Conservation (phyloP, 2,888 invertebrate species). For the Nasonia oneida region DNA sequence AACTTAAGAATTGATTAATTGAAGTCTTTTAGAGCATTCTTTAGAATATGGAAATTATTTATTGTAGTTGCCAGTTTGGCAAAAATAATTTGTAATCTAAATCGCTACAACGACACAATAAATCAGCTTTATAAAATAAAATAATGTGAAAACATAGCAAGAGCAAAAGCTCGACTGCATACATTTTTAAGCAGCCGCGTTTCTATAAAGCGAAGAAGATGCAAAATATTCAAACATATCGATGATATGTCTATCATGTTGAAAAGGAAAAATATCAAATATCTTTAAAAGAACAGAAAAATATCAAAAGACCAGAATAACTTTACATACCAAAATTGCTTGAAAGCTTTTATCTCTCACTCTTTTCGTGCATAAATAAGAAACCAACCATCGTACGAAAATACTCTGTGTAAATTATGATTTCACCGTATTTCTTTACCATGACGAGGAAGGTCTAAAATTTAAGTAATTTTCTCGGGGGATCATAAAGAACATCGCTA, state of each 20-base stretch:
- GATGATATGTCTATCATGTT: conserved; percentile 16
- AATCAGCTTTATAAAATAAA: no score
- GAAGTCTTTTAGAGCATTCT: no score
- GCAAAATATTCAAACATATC: conserved; percentile 8
- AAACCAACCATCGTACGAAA: not conserved
- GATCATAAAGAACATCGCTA: not conserved
- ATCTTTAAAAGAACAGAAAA: not conserved
- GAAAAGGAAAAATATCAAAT: not conserved
- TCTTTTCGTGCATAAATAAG: conserved; percentile 20
- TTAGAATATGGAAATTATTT: no score
- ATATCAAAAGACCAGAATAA: not conserved
- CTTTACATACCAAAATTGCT: not conserved
- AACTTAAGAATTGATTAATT: no score
- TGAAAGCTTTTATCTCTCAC: not conserved
- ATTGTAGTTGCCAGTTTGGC: no score
- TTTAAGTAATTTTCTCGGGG: not conserved
- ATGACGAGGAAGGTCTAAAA: not conserved
- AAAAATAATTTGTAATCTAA: no score
- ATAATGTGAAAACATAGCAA: no score
- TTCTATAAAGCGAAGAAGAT: conserved; percentile 1
- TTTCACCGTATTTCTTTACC: not conserved
- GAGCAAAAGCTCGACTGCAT: not conserved
- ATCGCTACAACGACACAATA: no score
- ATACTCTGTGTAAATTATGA: not conserved
- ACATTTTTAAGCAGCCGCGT: not conserved